A percentile compares a stretch with the other conserved stretches of the same genome.
Conservation (phyloP, 2,113 vertebrate species). For the Callospermophilus lateralis region DNA sequence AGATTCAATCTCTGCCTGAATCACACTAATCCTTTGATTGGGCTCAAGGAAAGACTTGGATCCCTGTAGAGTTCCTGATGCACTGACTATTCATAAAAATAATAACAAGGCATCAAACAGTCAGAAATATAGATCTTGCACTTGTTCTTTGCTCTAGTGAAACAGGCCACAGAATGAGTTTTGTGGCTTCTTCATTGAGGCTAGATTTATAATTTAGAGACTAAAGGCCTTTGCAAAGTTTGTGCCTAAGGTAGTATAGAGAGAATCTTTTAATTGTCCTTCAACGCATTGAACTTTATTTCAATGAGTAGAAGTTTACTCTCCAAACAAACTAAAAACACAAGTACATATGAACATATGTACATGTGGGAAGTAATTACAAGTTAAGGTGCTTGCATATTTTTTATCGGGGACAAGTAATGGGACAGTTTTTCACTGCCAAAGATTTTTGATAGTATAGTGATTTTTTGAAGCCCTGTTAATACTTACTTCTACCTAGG, state of each 20-base stretch:
- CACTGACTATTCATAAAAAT: conserved; percentile 86
- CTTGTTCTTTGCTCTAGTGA: conserved; percentile 83
- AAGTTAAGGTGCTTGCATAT: neutral
- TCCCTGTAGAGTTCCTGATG: conserved; percentile 84
- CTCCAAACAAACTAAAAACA: neutral
- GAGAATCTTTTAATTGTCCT: neutral
- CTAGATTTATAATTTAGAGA: conserved; percentile 78
- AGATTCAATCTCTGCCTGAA: conserved; percentile 89
- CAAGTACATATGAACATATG: neutral
- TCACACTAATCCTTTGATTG: conserved; percentile 93
- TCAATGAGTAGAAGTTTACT: neutral
- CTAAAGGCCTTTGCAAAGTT: conserved; percentile 80
- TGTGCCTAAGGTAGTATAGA: neutral
- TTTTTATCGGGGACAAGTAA: conserved; percentile 25
- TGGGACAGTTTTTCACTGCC: neutral
- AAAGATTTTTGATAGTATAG: neutral
- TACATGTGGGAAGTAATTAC: neutral
- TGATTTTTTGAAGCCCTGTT: conserved; percentile 27
- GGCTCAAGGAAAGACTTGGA: conserved; percentile 85
- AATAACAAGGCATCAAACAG: conserved; percentile 83
- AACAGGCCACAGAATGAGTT: conserved; percentile 73
- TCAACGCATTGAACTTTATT: neutral
- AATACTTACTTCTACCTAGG: neutral
- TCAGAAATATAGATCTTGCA: conserved; percentile 83
- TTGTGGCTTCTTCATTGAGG: conserved; percentile 70